Base-by-base conservation (phyloP, 2,113 vertebrate species). In the Ciconia maguari region DNA sequence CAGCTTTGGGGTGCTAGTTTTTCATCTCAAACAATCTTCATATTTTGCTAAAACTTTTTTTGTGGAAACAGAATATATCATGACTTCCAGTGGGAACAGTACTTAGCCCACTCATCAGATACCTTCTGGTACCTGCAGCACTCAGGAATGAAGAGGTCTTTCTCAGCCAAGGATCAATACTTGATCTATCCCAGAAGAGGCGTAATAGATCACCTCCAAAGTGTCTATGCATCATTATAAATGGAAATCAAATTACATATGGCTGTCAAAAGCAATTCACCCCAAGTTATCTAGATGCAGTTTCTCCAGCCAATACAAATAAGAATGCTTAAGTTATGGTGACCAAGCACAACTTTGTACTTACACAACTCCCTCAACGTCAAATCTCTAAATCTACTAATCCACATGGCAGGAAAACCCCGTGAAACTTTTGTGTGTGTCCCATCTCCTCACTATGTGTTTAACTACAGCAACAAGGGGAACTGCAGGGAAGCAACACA, bases 181-280 rank as follows among this genome's bases (percentile, higher is more conserved):
- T 69, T 82, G 38, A 83, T 90, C 69, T 76, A 26, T 71, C 60
- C 89, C 77, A 82, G 83, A 20, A 80, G 36, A 91, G 26, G 24
- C 4, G 4, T 27, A 84, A 83, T 5, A 95, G 44, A 87, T 91
- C 75, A 90, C 61, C 42, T 79, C 57, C 32, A 69, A 74, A 92
- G 36, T 66, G 26, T 55, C 85, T 85, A 61, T 62, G 83, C 19
- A 80, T 90, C 51, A 71, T 93, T 92, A 72, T 60, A 94, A 96
- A 89, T 72, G 20, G 72, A 87, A 93, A 83, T 44, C 19, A 8
- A 86, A 90, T 78, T 90, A 92, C 80, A 81, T 65, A 57, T 13
- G 74, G 29, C 76, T 98, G 96, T 93, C 81, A 87, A 97, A 93
- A 96, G 80, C 62, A 77, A 96, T 96, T 95, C 94, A 57, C 49